Percentiles rank a stretch among this genome's conserved stretches.
Conservation (phyloP, 2,888 invertebrate species). For the Hydraecia micacea region DNA sequence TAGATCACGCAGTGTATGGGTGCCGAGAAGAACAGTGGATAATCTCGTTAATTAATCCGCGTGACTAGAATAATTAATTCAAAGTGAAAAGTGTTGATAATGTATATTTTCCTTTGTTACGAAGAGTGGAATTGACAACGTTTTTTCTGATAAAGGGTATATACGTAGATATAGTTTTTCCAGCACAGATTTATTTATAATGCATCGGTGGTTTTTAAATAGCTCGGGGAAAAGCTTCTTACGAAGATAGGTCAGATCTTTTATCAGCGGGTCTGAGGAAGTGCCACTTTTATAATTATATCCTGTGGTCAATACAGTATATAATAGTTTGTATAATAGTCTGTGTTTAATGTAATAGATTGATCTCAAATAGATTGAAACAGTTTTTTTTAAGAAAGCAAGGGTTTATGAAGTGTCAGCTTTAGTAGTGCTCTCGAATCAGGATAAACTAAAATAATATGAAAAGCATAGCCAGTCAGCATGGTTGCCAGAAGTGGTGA, state of each 20-base stretch:
- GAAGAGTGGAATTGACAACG: constrained; percentile 8
- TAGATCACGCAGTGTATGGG: constrained; percentile 14
- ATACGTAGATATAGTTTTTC: neutral
- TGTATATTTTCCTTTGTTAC: constrained; percentile 29
- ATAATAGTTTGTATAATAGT: too few relatives aligned
- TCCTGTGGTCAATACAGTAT: neutral
- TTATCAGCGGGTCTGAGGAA: neutral
- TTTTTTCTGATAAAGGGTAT: constrained; percentile 2
- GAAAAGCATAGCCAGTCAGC: too few relatives aligned
- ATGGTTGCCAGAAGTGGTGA: neutral
- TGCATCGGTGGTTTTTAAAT: neutral
- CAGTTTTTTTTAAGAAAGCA: neutral
- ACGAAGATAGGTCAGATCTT: too few relatives aligned
- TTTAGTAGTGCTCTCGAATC: neutral
- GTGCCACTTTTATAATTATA: neutral
- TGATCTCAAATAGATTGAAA: neutral
- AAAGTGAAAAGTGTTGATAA: constrained; percentile 49
- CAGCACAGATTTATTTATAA: neutral
- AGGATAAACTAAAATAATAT: neutral
- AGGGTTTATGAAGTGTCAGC: neutral
- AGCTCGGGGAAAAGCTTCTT: neutral
- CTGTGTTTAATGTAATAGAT: neutral
- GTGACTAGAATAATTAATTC: constrained; percentile 59
- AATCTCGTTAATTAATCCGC: constrained; percentile 66
- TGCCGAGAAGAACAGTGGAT: constrained; percentile 43